Evolutionary conservation across 2,888 invertebrate genomes (phyloP), one percentile per base, ranked within the genome.

Genomic region (Cotesia congregata): DNA sequence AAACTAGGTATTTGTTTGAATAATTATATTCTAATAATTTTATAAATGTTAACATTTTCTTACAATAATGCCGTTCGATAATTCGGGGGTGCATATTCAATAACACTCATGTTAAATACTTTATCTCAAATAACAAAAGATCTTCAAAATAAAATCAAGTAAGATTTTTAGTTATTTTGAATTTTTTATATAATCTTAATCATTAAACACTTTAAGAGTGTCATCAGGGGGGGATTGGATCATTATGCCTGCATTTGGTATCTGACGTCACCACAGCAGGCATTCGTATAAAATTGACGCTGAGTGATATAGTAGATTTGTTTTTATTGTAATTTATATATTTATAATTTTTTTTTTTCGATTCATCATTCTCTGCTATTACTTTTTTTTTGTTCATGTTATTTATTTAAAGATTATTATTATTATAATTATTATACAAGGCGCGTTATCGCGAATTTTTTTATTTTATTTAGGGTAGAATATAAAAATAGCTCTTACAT

Each of bases 251-350:
- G 41, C 65, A 73, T 61, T 70, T 41, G n/a, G 6, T 61, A 50
- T n/a, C 74, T 60, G 65, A 74, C 67, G 39, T n/a, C 17, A 30
- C 50, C 50, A 50, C 50, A 50, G 12, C 62, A 61, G n/a, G 62
- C 82, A 82, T 81, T 86, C 83, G 86, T 88, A 88, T 86, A 88
- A 88, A 88, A 88, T 89, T 89, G 88, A 89, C 88, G 85, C 86
- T 88, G 86, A 85, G 84, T 83, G 83, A 86, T 85, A 77, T 82
- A 81, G 30, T 30, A 4, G 30, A 30, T 30, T 30, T 30, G 30
- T 30, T 30, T 30, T 80, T 67, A 78, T 50, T 50, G 12, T 50
- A 77, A 77, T 79, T 77, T 75, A 67, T 67, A 41, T 75, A 67
- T 40, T 62, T 61, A 59, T 40, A 73, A 41, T 74, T 67, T 70